phyloP scores from a whole-genome alignment of 2,797 vertebrate species.

The Siniperca obscura region DNA sequence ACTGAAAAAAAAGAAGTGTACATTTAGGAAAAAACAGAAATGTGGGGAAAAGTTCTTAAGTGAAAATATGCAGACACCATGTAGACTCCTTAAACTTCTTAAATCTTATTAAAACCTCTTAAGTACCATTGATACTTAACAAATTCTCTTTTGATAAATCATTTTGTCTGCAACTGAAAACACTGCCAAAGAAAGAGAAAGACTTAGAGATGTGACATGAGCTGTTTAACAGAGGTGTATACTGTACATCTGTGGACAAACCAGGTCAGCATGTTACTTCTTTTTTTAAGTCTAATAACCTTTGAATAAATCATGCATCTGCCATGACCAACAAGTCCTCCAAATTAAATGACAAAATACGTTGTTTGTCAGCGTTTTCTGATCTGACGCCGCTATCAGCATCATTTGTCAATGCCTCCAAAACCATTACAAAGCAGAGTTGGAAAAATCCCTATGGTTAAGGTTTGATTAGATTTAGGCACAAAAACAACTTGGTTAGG shows the following conservation, averaged over 20 bases:
- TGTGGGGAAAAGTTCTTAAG: neutral
- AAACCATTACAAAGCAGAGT: neutral
- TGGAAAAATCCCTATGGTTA: neutral
- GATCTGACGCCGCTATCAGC: neutral
- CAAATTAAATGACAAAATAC: neutral
- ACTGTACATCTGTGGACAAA: neutral
- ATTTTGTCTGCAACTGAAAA: neutral
- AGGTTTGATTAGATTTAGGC: neutral
- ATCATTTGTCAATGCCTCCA: neutral
- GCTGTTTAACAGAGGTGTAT: neutral
- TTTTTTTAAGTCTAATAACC: neutral
- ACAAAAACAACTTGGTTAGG: neutral
- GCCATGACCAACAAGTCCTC: neutral
- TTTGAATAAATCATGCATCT: neutral
- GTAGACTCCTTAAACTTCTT: neutral
- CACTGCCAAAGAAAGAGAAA: neutral
- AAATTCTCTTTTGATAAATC: neutral
- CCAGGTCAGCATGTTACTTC: too few species aligned
- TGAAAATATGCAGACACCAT: neutral
- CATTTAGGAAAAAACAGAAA: neutral
- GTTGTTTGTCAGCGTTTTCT: neutral
- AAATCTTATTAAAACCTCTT: neutral
- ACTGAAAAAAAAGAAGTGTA: neutral
- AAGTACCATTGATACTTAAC: neutral
- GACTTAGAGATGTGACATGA: neutral